Evolutionary conservation across 2,888 invertebrate species (phyloP).

Genomic region (Prosapia bicincta): DNA sequence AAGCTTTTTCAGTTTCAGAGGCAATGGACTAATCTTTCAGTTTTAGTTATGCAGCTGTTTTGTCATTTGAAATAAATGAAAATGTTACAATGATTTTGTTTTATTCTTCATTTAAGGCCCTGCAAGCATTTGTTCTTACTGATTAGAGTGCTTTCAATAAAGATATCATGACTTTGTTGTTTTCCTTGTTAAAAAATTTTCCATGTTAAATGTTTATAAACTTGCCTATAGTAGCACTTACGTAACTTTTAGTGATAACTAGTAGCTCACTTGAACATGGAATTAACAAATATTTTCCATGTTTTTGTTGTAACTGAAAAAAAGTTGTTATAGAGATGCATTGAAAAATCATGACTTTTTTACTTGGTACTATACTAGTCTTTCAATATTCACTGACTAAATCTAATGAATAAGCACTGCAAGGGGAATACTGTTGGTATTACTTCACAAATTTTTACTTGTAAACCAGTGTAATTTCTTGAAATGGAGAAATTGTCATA

Average conservation of each 20-base stretch:
- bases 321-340: constrained; percentile 1
- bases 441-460: constrained; percentile 40
- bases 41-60: no score
- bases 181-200: not conserved
- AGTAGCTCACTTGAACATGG: no score
- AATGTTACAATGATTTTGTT: not conserved
- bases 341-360: not conserved
- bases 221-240: no score
- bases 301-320: not conserved
- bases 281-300: constrained; percentile 10
- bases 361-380: no score
- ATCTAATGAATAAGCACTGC: constrained; percentile 41
- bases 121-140: constrained; percentile 7
- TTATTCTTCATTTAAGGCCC: not conserved
- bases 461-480: constrained; percentile 40
- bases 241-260: no score
- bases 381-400: not conserved
- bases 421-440: constrained; percentile 39
- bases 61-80: no score
- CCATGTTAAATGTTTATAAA: no score
- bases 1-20: no score
- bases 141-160: constrained; percentile 4
- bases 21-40: no score
- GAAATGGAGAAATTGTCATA: constrained; percentile 43
- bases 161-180: not conserved